Evolutionary conservation across 1,140 invertebrate genomes (phyloP).

Genomic region (Drosophila lowei): DNA sequence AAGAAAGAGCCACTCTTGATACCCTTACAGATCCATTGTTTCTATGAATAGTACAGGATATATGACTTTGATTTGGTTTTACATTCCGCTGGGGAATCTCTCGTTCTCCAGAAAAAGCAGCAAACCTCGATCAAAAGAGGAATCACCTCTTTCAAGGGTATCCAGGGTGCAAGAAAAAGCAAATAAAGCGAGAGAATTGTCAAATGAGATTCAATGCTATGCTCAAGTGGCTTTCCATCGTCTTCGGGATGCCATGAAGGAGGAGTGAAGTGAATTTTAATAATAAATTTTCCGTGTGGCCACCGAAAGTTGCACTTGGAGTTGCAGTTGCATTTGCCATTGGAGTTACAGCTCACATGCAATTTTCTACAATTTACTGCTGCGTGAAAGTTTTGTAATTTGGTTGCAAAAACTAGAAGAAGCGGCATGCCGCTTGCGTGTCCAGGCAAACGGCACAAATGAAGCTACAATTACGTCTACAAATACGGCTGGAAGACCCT

Average conservation of each 20-base stretch:
- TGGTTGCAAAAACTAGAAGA: constrained; percentile 27
- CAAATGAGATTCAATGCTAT: constrained; percentile 80
- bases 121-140: no score
- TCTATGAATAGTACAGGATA: no score
- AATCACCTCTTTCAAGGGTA: no score
- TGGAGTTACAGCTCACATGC: constrained; percentile 36
- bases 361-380: constrained; percentile 51
- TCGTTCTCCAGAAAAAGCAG: no score
- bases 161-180: constrained; percentile 11
- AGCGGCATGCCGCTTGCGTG: constrained; percentile 34
- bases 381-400: constrained; percentile 55
- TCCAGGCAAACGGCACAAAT: constrained; percentile 67
- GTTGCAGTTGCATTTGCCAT: background rate
- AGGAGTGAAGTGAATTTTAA: constrained; percentile 54
- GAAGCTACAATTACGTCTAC: constrained; percentile 73
- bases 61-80: no score
- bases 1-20: no score
- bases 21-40: no score
- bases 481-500: constrained; percentile 23
- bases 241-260: constrained; percentile 10
- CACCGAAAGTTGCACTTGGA: constrained; percentile 34
- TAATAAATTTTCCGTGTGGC: constrained; percentile 54
- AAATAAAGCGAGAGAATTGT: constrained; percentile 52
- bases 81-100: no score
- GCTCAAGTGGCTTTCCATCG: constrained; percentile 61